Percentiles rank a stretch among this genome's conserved stretches.
Conservation (phyloP, 2,888 invertebrate genomes). For the Malachius bipustulatus region DNA sequence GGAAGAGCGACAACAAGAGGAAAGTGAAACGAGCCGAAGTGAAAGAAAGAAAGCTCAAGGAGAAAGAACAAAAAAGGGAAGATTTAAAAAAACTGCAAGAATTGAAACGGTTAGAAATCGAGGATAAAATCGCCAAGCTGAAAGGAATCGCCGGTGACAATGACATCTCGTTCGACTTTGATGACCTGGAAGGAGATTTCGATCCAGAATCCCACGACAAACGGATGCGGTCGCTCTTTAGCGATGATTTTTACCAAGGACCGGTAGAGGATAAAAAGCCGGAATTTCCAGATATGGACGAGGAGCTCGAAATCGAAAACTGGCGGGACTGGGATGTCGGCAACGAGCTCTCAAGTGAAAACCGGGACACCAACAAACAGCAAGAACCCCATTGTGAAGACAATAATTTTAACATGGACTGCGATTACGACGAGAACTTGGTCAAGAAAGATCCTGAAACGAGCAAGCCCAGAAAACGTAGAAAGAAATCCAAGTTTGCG, state of each 20-base stretch:
- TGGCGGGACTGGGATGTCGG: slow-evolving; percentile 38
- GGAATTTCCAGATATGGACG: slow-evolving; percentile 69
- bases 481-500: slow-evolving; percentile 63
- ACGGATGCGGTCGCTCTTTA: slow-evolving; percentile 76
- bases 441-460: slow-evolving; percentile 46
- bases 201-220: slow-evolving; percentile 81
- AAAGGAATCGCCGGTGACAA: slow-evolving; percentile 81
- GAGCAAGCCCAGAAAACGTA: slow-evolving; percentile 43
- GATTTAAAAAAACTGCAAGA: slow-evolving; percentile 82
- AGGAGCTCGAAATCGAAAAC: slow-evolving; percentile 52
- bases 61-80: slow-evolving; percentile 69
- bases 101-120: slow-evolving; percentile 78
- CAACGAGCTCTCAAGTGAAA: slow-evolving; percentile 17
- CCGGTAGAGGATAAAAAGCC: slow-evolving; percentile 66
- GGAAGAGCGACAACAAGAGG: slow-evolving; percentile 68
- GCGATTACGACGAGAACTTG: slow-evolving; percentile 60
- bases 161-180: slow-evolving; percentile 51
- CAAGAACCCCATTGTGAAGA: slow-evolving; percentile 60
- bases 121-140: slow-evolving; percentile 75
- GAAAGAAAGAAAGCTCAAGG: slow-evolving; percentile 60
- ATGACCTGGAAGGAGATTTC: slow-evolving; percentile 82
- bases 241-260: slow-evolving; percentile 73
- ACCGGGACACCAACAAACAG: slow-evolving; percentile 17
- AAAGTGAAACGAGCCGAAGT: slow-evolving; percentile 65
- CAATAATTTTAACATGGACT: slow-evolving; percentile 80